Conservation (phyloP, 2,113 vertebrate genomes). For the Leiothrix lutea region DNA sequence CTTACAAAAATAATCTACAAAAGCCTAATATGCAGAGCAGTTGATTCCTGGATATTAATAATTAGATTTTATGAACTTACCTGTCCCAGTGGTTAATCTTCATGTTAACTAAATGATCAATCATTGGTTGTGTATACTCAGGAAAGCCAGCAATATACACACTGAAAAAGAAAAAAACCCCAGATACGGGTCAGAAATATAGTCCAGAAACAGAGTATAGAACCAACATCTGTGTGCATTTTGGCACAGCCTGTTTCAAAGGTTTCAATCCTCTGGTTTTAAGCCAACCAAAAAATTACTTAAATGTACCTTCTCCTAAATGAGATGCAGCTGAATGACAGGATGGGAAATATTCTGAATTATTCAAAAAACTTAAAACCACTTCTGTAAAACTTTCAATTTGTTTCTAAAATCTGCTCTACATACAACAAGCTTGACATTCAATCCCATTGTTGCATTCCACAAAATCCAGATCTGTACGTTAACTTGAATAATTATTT, state of each 20-base stretch:
- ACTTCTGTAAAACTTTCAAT: not conserved
- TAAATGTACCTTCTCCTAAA: not conserved
- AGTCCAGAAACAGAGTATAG: not conserved
- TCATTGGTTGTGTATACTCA: slow-evolving; percentile 89
- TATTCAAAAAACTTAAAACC: not conserved
- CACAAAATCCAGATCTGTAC: not conserved
- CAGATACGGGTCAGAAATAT: not conserved
- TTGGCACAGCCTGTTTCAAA: not conserved
- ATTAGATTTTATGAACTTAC: slow-evolving; percentile 68
- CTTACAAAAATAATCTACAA: not conserved
- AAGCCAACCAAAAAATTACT: not conserved
- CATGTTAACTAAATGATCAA: slow-evolving; percentile 87
- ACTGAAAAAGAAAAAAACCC: slow-evolving; percentile 58
- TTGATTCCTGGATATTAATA: not conserved
- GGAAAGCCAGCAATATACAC: slow-evolving; percentile 87
- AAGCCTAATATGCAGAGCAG: not conserved
- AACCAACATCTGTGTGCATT: not conserved
- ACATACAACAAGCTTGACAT: not conserved
- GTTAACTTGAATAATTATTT: not conserved
- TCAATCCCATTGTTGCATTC: not conserved
- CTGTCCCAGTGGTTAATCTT: slow-evolving; percentile 94
- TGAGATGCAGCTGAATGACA: not conserved
- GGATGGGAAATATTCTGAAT: not conserved
- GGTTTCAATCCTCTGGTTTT: not conserved
- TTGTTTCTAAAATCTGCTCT: not conserved